Evolutionary conservation across 2,797 vertebrate genomes (phyloP), one percentile per base, ranked within the genome.

Genomic region (Echeneis naucrates): DNA sequence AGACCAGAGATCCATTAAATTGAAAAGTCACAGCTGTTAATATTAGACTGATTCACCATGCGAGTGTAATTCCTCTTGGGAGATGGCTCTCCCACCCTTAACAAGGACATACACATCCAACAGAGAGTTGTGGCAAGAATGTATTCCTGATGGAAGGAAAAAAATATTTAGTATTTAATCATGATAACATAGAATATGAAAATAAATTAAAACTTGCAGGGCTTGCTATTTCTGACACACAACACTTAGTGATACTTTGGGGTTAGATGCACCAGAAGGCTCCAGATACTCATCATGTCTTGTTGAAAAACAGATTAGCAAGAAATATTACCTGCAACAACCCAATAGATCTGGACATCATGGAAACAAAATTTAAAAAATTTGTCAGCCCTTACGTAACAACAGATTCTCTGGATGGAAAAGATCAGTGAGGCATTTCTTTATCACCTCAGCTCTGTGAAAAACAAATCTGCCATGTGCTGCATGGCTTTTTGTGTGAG

Each of bases 371-470:
- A n/a, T n/a, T n/a, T n/a, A 64, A 53, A 12, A 68, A 59, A n/a
- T n/a, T n/a, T 78, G 53, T 63, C 76, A 73, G 48, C 38, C 19
- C 37, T 59, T 64, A 68, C 48, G 33, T 47, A 68, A 78, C 56
- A 61, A 51, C 57, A 52, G 57, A 51, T 52, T 58, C 16, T 8
- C 13, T 51, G 44, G 52, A 62, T 35, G 23, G 53, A 21, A 33
- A 33, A 44, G 19, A 40, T 68, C 21, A 68, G 32, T 5, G 5
- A 58, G 35, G 8, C 14, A 19, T 78, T 54, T 63, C 9, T 48
- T 67, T 58, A 33, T 42, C 26, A 40, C 32, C 37, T 47, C 17
- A 38, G 12, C 44, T 67, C n/a, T 60, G 50, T 50, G 55, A 51
- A 71, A 56, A 61, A 55, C 51, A 30, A 37, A 32, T 56, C 37